phyloP scores from a whole-genome alignment of 2,888 invertebrate genomes.

The Dynastes hyllus region DNA sequence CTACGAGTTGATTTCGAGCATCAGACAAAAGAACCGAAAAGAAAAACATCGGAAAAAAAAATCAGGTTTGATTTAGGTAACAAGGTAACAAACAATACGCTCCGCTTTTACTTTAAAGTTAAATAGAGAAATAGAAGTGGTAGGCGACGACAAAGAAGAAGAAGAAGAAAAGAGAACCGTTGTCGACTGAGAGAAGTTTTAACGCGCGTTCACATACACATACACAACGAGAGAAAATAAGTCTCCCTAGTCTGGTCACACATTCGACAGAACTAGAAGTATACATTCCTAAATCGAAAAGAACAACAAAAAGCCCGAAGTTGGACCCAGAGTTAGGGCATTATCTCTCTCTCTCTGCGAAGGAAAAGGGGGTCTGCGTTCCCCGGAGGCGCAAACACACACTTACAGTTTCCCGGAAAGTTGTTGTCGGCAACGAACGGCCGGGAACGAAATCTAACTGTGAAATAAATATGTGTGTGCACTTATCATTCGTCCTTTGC shows the following conservation, averaged over 20 bases:
- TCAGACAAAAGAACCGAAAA: neutral
- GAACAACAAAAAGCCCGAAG: conserved; percentile 67
- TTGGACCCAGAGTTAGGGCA: conserved; percentile 65
- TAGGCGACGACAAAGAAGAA: neutral
- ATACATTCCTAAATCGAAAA: conserved; percentile 66
- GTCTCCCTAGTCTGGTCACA: conserved; percentile 65
- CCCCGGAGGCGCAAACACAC: conserved; percentile 61
- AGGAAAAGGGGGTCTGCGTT: conserved; percentile 60
- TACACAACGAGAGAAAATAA: conserved; percentile 52
- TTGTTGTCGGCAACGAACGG: conserved; percentile 60
- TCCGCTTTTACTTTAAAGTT: conserved; percentile 54
- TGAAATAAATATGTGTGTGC: conserved; percentile 59
- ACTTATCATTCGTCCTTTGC: conserved; percentile 31
- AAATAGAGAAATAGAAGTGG: conserved; percentile 48
- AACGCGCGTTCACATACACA: conserved; percentile 24
- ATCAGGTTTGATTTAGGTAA: conserved; percentile 47
- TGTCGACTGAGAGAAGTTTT: conserved; percentile 39
- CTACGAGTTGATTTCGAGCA: neutral
- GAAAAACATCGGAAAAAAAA: conserved; percentile 14
- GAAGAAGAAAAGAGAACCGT: neutral
- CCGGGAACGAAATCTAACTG: conserved; percentile 60
- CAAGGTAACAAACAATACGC: conserved; percentile 52
- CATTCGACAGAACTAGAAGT: conserved; percentile 61
- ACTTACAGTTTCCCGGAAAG: conserved; percentile 61
- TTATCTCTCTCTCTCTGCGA: conserved; percentile 60